Percentiles rank a stretch among this genome's conserved stretches.
Evolutionary conservation across 2,113 vertebrate genomes (phyloP).

Genomic region (Ancistrus triradiatus): DNA sequence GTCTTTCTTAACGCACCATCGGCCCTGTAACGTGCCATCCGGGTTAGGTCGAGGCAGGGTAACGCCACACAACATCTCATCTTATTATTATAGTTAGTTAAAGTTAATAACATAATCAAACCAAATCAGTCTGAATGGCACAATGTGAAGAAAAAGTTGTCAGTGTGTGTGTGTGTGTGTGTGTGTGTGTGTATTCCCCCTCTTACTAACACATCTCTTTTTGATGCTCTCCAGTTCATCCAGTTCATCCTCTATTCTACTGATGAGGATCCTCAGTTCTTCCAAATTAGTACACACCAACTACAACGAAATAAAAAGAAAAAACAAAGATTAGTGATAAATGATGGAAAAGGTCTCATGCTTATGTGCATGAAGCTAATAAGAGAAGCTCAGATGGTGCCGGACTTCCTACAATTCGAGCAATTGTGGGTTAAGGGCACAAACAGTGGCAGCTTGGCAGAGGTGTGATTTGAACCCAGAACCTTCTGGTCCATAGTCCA

Average conservation of each 20-base stretch:
- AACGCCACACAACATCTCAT: not conserved
- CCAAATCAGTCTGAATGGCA: too few species aligned
- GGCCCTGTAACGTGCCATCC: slow-evolving; percentile 70
- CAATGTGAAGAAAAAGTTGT: too few species aligned
- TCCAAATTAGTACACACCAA: slow-evolving; percentile 95
- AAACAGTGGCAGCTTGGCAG: too few species aligned
- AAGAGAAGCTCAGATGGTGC: too few species aligned
- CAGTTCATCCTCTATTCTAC: slow-evolving; percentile 92
- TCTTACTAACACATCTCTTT: slow-evolving; percentile 90
- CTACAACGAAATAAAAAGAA: slow-evolving; percentile 62
- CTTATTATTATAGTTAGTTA: slow-evolving; percentile 7
- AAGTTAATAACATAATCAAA: too few species aligned
- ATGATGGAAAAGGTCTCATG: too few species aligned
- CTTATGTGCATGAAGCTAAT: too few species aligned
- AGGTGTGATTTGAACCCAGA: too few species aligned
- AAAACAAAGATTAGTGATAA: not conserved
- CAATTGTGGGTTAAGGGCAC: too few species aligned
- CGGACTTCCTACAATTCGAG: too few species aligned
- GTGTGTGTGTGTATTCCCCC: slow-evolving; percentile 30
- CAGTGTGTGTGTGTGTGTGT: slow-evolving; percentile 6
- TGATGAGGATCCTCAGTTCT: slow-evolving; percentile 92
- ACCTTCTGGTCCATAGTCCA: too few species aligned
- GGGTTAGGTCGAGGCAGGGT: not conserved
- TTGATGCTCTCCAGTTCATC: slow-evolving; percentile 88
- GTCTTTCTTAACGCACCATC: slow-evolving; percentile 85